Percentiles rank a stretch among this genome's conserved stretches.
These are phyloP conservation scores for Petrocephalus zakoni DNA, from an alignment of 2,113 vertebrate species.

Conservation along the genomic window DNA sequence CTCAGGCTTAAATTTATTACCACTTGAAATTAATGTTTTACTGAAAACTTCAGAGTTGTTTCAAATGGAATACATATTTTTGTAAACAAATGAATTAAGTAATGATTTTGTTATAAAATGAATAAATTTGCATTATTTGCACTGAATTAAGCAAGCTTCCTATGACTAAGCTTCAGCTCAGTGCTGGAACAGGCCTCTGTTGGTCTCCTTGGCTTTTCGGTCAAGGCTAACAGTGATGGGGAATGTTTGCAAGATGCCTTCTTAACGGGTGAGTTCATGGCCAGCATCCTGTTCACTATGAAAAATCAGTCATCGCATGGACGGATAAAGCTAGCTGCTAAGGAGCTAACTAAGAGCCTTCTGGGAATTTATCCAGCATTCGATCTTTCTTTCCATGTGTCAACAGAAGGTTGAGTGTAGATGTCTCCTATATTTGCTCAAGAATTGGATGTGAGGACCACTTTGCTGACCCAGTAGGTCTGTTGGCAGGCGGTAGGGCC, in stretches of 20 bases:
- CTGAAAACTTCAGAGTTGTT: background rate
- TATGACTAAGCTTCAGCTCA: background rate
- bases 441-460: background rate
- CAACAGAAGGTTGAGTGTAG: background rate
- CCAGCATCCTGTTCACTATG: constrained; percentile 1
- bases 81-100: background rate
- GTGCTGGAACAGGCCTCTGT: background rate
- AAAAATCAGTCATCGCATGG: background rate
- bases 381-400: background rate
- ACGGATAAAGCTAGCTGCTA: background rate
- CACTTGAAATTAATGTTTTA: background rate
- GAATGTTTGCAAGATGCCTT: background rate
- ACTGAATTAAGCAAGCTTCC: background rate
- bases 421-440: background rate
- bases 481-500: background rate
- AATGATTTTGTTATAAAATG: background rate
- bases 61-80: background rate
- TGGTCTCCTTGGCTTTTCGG: background rate
- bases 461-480: background rate
- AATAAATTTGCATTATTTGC: background rate
- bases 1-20: too few species aligned
- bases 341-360: background rate
- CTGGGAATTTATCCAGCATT: background rate
- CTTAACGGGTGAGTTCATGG: background rate
- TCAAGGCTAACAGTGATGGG: background rate